phyloP scores from a whole-genome alignment of 1,140 invertebrate genomes.

The Bombus confusus region DNA sequence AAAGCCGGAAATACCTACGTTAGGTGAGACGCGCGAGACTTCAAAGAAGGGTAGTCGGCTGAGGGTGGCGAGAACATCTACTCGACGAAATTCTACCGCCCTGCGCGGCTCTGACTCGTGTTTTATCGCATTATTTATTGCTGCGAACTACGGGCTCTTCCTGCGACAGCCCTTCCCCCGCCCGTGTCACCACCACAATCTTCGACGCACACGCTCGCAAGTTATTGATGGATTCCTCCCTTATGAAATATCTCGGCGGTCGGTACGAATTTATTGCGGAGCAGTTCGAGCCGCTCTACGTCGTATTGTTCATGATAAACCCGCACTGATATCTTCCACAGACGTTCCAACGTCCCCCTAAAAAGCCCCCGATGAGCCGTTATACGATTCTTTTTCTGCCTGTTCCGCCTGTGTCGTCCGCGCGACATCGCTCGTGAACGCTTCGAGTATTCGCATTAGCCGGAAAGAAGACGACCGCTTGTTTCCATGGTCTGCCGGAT shows the following conservation, averaged over 20 bases:
- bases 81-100: slow-evolving; percentile 61
- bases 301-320: slow-evolving; percentile 82
- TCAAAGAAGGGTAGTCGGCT: slow-evolving; percentile 53
- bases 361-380: slow-evolving; percentile 70
- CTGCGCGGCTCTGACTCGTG: slow-evolving; percentile 76
- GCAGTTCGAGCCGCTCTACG: slow-evolving; percentile 81
- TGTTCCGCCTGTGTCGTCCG: slow-evolving; percentile 3
- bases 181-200: slow-evolving; percentile 19
- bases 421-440: neutral
- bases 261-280: slow-evolving; percentile 81
- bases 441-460: slow-evolving; percentile 50
- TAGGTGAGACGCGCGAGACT: slow-evolving; percentile 43
- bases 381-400: slow-evolving; percentile 56
- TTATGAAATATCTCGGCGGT: slow-evolving; percentile 82
- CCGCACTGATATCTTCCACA: slow-evolving; percentile 74
- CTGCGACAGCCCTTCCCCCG: neutral
- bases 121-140: slow-evolving; percentile 83
- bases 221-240: slow-evolving; percentile 83
- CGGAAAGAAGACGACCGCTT: slow-evolving; percentile 28
- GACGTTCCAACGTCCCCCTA: slow-evolving; percentile 65
- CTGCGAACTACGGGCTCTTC: slow-evolving; percentile 65
- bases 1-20: slow-evolving; percentile 51
- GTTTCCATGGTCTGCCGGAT: slow-evolving; percentile 11
- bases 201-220: slow-evolving; percentile 30
- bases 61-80: slow-evolving; percentile 41